Base-by-base conservation (phyloP, 2,888 invertebrate genomes). In the Bellardia bayeri region DNA sequence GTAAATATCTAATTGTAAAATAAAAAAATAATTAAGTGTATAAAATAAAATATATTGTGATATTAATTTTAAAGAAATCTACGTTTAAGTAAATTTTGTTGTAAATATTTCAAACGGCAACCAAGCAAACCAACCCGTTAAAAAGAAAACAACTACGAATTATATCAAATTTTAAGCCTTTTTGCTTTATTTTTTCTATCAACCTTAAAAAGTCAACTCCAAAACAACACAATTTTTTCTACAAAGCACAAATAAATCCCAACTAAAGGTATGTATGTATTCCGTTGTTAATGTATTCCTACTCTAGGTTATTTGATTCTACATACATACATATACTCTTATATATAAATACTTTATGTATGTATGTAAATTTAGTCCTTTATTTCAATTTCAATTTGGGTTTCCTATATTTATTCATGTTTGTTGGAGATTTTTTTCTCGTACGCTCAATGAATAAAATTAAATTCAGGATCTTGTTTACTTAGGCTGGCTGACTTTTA, bases 191-290 rank as follows among this genome's bases (percentile, higher is more conserved):
- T 76, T 80, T 86, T 83, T 83, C 74, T 81, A 76, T 56, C 61
- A 87, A 82, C 68, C 45, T 81, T 72, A n/a, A 64, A 54, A 64
- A 54, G 42, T 81, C 69, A 82, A 69, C 16, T 71, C 37, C 11
- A 63, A 63, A 61, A 51, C 16, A 23, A 71, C 30, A 72, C 33
- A 68, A 37, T 33, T 56, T 49, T 72, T 74, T 79, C 74, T 82
- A 74, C 78, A 82, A 74, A 86, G 76, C 74, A 81, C 74, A 79
- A 86, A 86, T 68, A 37, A 37, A 45, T 45, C 87, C 81, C 82
- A 71, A 82, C 84, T 87, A 82, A 87, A 87, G 87, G 87, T 87
- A 87, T 64, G 87, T 87, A 87, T 64, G 87, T 86, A 63, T 58
- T 33, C 14, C 56, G 14, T 30, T 49, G 8, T 58, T 3, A 40